These are phyloP conservation scores for Chelonus formosanus DNA, from an alignment of 2,888 invertebrate genomes.

Conservation along the genomic window DNA sequence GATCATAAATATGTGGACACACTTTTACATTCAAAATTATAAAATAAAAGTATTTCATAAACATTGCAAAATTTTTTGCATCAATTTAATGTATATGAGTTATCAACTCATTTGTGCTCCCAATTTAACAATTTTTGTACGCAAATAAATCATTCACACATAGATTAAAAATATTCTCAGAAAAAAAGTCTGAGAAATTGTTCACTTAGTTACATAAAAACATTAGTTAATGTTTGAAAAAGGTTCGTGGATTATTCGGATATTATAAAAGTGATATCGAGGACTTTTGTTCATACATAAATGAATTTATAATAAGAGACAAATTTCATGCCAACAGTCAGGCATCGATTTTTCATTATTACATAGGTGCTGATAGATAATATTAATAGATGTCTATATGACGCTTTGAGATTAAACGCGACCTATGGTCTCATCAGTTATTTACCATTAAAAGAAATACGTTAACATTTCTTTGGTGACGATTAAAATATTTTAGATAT, in stretches of 20 bases:
- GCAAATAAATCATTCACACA: conserved; percentile 23
- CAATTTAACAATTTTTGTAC: conserved; percentile 32
- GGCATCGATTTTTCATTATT: conserved; percentile 14
- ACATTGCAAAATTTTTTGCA: too few species aligned
- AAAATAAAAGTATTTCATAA: conserved; percentile 6
- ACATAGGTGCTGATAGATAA: conserved; percentile 37
- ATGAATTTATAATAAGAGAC: conserved; percentile 13
- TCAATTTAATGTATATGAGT: conserved; percentile 12
- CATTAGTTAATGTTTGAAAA: conserved; percentile 8
- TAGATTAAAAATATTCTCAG: conserved; percentile 16
- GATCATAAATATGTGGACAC: too few species aligned
- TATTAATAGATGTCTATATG: conserved; percentile 37
- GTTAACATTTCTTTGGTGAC: too few species aligned
- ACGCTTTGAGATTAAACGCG: conserved; percentile 14
- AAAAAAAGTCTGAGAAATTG: conserved; percentile 3
- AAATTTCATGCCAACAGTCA: conserved; percentile 23
- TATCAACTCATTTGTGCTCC: conserved; percentile 34
- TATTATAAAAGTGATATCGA: not conserved
- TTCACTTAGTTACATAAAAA: conserved; percentile 31
- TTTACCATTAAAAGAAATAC: not conserved
- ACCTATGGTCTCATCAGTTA: not conserved
- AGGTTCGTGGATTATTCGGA: not conserved
- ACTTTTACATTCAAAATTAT: too few species aligned
- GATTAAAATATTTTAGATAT: too few species aligned
- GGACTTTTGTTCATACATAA: too few species aligned